Evolutionary conservation across 2,888 invertebrate genomes (phyloP).

Genomic region (Aspidapion aeneum): DNA sequence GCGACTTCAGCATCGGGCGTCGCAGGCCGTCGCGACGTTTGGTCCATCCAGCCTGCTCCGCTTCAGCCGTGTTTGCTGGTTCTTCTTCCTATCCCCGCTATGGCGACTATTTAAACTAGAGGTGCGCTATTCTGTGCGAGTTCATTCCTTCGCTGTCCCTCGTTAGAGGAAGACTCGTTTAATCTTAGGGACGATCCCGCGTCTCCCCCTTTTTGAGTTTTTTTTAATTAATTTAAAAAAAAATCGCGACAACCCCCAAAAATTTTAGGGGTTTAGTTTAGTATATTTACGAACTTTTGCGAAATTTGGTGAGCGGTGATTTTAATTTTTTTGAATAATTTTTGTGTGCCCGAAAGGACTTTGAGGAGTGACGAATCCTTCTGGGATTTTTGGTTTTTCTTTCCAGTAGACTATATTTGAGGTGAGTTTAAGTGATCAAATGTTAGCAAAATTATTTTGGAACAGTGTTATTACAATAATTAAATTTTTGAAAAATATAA

Average conservation of each 20-base stretch:
- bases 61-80: slow-evolving; percentile 14
- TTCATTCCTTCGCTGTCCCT: slow-evolving; percentile 54
- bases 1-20: slow-evolving; percentile 4
- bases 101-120: slow-evolving; percentile 58
- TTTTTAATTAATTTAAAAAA: no score
- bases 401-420: not conserved
- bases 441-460: no score
- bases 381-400: not conserved
- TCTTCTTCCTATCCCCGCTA: slow-evolving; percentile 50
- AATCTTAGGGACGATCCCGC: slow-evolving; percentile 7
- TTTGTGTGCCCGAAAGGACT: not conserved
- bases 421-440: no score
- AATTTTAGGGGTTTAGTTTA: not conserved
- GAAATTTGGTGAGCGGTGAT: not conserved
- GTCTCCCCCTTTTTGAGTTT: not conserved
- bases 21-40: slow-evolving; percentile 15
- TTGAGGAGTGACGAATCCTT: not conserved
- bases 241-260: not conserved
- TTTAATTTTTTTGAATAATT: not conserved
- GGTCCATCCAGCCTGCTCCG: slow-evolving; percentile 15
- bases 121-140: slow-evolving; percentile 57
- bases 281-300: not conserved
- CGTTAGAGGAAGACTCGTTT: slow-evolving; percentile 26
- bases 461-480: no score
- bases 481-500: no score